These are phyloP conservation scores for Campylomormyrus tamandua DNA, from an alignment of 2,113 vertebrate genomes.

Conservation along the genomic window DNA sequence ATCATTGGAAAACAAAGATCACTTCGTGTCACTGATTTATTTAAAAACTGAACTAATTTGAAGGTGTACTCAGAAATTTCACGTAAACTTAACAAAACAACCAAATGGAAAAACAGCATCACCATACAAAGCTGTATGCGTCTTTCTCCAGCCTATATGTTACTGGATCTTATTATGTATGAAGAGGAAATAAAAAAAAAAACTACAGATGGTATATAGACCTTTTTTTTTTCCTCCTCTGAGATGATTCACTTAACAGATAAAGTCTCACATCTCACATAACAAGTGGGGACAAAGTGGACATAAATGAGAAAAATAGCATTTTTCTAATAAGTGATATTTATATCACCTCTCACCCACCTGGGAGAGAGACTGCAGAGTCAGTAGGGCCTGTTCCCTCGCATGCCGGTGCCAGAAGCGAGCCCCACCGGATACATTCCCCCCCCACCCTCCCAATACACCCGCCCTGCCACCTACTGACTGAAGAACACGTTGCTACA, in stretches of 20 bases:
- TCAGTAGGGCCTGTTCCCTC: background rate
- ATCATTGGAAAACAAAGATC: background rate
- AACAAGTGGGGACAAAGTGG: background rate
- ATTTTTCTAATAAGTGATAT: background rate
- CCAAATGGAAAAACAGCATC: background rate
- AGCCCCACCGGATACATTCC: background rate
- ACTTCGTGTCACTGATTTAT: background rate
- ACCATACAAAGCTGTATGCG: background rate
- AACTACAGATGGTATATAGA: background rate
- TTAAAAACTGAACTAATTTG: background rate
- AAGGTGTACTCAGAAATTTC: background rate
- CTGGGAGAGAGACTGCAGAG: background rate
- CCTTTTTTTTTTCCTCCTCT: background rate
- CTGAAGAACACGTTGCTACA: background rate
- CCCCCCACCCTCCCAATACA: background rate
- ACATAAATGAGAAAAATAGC: background rate
- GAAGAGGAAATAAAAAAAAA: background rate
- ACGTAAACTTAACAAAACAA: background rate
- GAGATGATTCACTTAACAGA: background rate
- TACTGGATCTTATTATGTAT: background rate
- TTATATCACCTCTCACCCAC: background rate
- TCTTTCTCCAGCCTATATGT: background rate
- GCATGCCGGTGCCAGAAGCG: background rate
- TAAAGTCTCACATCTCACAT: slow-evolving; percentile 11
- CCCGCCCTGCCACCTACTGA: background rate